Evolutionary conservation across 2,888 invertebrate genomes (phyloP).

Genomic region (Ochlodes sylvanus): DNA sequence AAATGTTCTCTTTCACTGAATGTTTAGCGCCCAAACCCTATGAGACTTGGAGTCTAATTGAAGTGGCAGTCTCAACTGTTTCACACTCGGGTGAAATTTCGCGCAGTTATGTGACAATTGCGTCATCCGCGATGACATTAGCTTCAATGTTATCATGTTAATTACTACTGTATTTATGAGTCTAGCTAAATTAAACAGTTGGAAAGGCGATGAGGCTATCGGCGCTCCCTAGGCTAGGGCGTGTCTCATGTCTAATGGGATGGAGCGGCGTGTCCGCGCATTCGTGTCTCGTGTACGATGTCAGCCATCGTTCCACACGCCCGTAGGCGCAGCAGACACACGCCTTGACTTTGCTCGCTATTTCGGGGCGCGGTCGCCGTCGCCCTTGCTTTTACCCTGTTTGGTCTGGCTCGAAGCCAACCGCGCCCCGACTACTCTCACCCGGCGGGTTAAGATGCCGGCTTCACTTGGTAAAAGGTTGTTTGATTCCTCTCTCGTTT

Average conservation of each 20-base stretch:
- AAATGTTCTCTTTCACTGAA: constrained; percentile 11
- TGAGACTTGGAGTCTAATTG: constrained; percentile 27
- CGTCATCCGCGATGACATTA: constrained; percentile 30
- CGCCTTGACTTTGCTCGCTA: constrained; percentile 83
- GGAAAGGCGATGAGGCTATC: constrained; percentile 7
- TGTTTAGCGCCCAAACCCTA: constrained; percentile 26
- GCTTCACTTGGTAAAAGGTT: constrained; percentile 56
- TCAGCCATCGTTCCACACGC: constrained; percentile 43
- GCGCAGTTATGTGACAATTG: constrained; percentile 43
- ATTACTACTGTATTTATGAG: constrained; percentile 23
- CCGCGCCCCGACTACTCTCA: constrained; percentile 68
- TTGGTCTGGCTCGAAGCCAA: constrained; percentile 79
- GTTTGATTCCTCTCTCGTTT: constrained; percentile 53
- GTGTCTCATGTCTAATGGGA: constrained; percentile 29
- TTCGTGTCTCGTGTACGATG: constrained; percentile 13
- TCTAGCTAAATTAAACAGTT: constrained; percentile 25
- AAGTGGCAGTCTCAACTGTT: constrained; percentile 11
- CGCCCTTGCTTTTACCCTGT: constrained; percentile 81
- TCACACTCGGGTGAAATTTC: constrained; percentile 49
- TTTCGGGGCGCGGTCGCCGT: constrained; percentile 78
- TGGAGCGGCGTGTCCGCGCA: constrained; percentile 10
- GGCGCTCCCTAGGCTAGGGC: constrained; percentile 32
- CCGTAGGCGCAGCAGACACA: constrained; percentile 57
- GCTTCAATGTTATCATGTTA: constrained; percentile 30
- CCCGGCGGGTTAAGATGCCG: constrained; percentile 44